Evolutionary conservation across 2,888 invertebrate species (phyloP).

Genomic region (Zygaena filipendulae): DNA sequence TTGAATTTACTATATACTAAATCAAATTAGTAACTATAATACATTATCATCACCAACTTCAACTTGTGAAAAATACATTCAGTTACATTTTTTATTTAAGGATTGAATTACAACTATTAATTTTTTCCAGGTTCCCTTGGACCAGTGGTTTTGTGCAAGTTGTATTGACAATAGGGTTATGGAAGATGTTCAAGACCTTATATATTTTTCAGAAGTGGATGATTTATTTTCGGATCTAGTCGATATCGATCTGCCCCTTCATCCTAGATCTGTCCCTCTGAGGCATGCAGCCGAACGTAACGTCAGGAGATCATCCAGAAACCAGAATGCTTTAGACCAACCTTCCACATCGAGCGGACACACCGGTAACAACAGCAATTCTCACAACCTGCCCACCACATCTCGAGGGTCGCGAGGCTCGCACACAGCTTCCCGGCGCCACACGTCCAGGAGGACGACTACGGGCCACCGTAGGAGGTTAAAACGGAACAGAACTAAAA

Average conservation of each 20-base stretch:
- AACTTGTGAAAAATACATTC: no score
- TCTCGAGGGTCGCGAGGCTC: conserved; percentile 19
- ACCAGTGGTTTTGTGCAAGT: conserved; percentile 89
- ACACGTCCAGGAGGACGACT: conserved; percentile 19
- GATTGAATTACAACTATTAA: no score
- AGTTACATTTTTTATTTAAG: no score
- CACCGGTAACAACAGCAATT: conserved; percentile 15
- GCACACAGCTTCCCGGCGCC: conserved; percentile 13
- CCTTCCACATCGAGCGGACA: conserved; percentile 34
- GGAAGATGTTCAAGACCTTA: conserved; percentile 29
- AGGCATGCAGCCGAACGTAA: conserved; percentile 17
- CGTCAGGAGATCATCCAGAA: conserved; percentile 22
- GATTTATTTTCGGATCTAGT: conserved; percentile 51
- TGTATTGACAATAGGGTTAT: conserved; percentile 37
- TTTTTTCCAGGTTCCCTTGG: conserved; percentile 74
- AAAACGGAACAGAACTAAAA: conserved; percentile 56
- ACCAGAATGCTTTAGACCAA: conserved; percentile 19
- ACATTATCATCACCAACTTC: no score
- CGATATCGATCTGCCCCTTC: conserved; percentile 25
- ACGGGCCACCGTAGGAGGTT: conserved; percentile 32
- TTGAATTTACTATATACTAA: no score
- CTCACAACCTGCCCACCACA: conserved; percentile 22
- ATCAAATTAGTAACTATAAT: no score
- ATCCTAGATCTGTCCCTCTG: conserved; percentile 26
- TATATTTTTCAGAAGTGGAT: conserved; percentile 38